phyloP scores from a whole-genome alignment of 2,797 vertebrate genomes.

The Sardinella longiceps region DNA sequence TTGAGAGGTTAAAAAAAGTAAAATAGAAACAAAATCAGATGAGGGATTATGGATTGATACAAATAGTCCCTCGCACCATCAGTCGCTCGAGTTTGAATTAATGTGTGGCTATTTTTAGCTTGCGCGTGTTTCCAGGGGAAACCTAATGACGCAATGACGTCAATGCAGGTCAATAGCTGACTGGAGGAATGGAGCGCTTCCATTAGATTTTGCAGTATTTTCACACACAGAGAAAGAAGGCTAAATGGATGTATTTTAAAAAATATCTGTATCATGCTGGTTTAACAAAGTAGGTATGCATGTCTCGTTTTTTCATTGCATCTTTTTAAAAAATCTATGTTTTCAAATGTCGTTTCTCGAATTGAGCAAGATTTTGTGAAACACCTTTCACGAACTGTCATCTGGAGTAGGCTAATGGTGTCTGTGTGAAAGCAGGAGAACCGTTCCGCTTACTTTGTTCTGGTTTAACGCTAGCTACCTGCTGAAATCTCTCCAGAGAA shows the following conservation, averaged over 20 bases:
- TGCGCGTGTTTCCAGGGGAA: slow-evolving; percentile 88
- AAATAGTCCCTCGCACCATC: slow-evolving; percentile 74
- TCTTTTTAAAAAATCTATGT: not conserved
- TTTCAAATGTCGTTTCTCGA: not conserved
- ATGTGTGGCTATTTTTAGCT: slow-evolving; percentile 91
- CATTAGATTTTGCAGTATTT: slow-evolving; percentile 84
- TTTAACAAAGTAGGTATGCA: slow-evolving; percentile 50
- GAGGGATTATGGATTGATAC: slow-evolving; percentile 78
- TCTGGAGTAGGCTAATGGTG: slow-evolving; percentile 44
- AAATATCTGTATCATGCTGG: not conserved
- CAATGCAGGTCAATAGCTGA: slow-evolving; percentile 89
- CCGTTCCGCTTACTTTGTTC: not conserved
- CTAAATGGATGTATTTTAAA: slow-evolving; percentile 70
- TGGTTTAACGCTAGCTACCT: slow-evolving; percentile 12
- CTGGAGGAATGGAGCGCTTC: slow-evolving; percentile 90
- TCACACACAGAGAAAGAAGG: slow-evolving; percentile 69
- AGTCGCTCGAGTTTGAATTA: slow-evolving; percentile 85
- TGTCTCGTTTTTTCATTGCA: not conserved
- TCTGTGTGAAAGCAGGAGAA: slow-evolving; percentile 30
- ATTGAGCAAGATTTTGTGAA: slow-evolving; percentile 41
- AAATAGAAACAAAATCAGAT: slow-evolving; percentile 51
- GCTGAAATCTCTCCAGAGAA: slow-evolving; percentile 8
- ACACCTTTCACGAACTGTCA: slow-evolving; percentile 30
- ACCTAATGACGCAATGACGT: slow-evolving; percentile 89
- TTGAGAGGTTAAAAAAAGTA: slow-evolving; percentile 39